Base-by-base conservation (phyloP, 2,888 invertebrate species). In the Chouioia cunea region DNA sequence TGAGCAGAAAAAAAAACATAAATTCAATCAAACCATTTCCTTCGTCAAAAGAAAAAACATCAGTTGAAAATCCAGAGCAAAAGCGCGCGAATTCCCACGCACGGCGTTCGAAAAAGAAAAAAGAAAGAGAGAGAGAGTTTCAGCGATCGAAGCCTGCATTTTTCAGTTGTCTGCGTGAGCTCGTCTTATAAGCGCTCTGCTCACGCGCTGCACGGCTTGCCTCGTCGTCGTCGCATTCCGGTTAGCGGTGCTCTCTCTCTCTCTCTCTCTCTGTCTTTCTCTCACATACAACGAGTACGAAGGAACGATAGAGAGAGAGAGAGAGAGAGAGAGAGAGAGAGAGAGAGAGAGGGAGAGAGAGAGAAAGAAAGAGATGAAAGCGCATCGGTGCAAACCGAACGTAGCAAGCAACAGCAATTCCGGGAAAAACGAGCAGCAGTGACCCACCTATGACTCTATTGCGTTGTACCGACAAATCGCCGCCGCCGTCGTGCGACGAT, bases 161-260 rank as follows among this genome's bases (percentile, higher is more conserved):
- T 59, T 22, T 47, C 47, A 23, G 12, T 27, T 12, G 16, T 18
- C 48, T n/a, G 27, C 10, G 48, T 36, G 50, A 20, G 15, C 18
- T 23, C 46, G 44, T 56, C 53, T 53, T 57, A 50, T 36, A 36
- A 36, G 53, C 48, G 27, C 60, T n/a, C n/a, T 36, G 27, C 27
- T 27, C 4, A 6, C 6, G 6, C 36, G 36, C 36, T n/a, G 36
- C 10, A 3, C 27, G 27, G 27, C 36, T 6, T 12, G 36, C 12
- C 36, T 36, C 36, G 36, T 36, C 36, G 36, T 22, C 48, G 50
- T 48, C 48, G 48, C 58, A 72, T 72, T 68, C 65, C 59, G 60
- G 54, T 72, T 72, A 72, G 65, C 68, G 68, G 65, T 68, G 44
- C 44, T 43, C 54, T 18, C 22, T 18, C 20, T 46, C 22, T 57